Percentiles rank a stretch among this genome's conserved stretches.
Conservation (phyloP, 2,888 invertebrate genomes). For the Minunthozetes semirufus region DNA sequence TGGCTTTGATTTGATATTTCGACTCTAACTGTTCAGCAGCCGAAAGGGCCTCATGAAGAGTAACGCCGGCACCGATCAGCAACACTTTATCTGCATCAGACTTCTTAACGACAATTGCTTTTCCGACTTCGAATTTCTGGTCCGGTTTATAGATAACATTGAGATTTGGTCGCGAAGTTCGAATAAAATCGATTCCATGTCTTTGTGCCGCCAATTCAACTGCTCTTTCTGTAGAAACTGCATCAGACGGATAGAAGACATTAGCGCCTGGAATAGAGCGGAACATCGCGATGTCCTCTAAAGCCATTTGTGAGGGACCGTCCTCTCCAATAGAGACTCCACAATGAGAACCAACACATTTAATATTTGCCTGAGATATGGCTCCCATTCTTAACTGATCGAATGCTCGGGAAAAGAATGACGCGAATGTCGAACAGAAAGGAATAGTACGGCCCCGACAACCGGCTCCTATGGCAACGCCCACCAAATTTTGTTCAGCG, state of each 20-base stretch:
- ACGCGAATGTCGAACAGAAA: constrained; percentile 95
- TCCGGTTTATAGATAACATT: constrained; percentile 76
- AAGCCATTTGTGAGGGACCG: constrained; percentile 98
- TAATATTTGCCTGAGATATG: constrained; percentile 94
- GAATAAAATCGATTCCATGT: constrained; percentile 86
- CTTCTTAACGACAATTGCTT: constrained; percentile 51
- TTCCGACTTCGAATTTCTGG: constrained; percentile 66
- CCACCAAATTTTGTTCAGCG: constrained; percentile 96
- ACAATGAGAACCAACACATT: constrained; percentile 93
- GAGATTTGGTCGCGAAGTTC: constrained; percentile 88
- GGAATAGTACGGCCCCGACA: constrained; percentile 86
- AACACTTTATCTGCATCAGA: constrained; percentile 66
- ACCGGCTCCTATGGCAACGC: constrained; percentile 88
- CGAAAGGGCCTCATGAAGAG: constrained; percentile 77
- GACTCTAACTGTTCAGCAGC: constrained; percentile 70
- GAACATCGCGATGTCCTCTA: constrained; percentile 97
- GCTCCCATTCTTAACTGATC: constrained; percentile 99
- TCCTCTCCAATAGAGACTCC: constrained; percentile 98
- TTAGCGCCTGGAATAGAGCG: constrained; percentile 70
- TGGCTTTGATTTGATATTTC: constrained; percentile 57
- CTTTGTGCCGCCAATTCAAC: constrained; percentile 94
- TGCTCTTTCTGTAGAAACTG: constrained; percentile 86
- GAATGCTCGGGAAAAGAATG: constrained; percentile 91
- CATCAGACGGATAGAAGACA: constrained; percentile 72
- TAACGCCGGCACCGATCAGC: constrained; percentile 87